Conservation (phyloP, 2,888 invertebrate species). For the Zootermopsis nevadensis region DNA sequence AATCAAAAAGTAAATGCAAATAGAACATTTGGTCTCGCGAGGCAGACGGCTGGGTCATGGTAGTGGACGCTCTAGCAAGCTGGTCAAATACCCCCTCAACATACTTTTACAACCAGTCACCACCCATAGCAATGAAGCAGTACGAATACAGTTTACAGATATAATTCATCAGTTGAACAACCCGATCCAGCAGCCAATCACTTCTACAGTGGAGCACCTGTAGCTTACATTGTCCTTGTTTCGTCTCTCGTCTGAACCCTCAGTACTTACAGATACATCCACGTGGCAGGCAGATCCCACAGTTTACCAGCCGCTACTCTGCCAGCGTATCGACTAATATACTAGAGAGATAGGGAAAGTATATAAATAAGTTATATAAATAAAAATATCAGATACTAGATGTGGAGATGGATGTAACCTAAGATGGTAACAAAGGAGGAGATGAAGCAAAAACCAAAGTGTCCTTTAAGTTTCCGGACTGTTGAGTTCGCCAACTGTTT, state of each 20-base stretch:
- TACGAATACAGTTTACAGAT: constrained; percentile 54
- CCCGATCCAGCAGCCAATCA: constrained; percentile 4
- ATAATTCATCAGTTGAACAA: constrained; percentile 4
- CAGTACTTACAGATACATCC: constrained; percentile 10
- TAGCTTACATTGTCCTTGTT: constrained; percentile 28
- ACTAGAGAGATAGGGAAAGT: constrained; percentile 39
- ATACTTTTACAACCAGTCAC: constrained; percentile 33
- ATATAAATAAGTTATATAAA: constrained; percentile 45
- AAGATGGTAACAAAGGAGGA: constrained; percentile 51
- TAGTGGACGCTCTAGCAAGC: constrained; percentile 43
- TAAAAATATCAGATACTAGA: constrained; percentile 45
- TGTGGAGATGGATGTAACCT: constrained; percentile 51
- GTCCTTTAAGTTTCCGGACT: constrained; percentile 54
- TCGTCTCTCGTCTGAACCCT: constrained; percentile 25
- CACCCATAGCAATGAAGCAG: constrained; percentile 46
- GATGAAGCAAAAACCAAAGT: constrained; percentile 54
- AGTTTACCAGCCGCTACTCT: constrained; percentile 15
- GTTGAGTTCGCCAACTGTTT: constrained; percentile 51
- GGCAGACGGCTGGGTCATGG: constrained; percentile 46
- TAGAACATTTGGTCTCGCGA: constrained; percentile 36
- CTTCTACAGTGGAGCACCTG: constrained; percentile 39
- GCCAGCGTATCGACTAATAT: constrained; percentile 42
- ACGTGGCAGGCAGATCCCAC: constrained; percentile 33
- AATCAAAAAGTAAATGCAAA: background rate
- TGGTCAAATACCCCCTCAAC: constrained; percentile 31